These are phyloP conservation scores for Periophthalmodon schlosseri DNA, from an alignment of 2,113 vertebrate species.

Conservation along the genomic window DNA sequence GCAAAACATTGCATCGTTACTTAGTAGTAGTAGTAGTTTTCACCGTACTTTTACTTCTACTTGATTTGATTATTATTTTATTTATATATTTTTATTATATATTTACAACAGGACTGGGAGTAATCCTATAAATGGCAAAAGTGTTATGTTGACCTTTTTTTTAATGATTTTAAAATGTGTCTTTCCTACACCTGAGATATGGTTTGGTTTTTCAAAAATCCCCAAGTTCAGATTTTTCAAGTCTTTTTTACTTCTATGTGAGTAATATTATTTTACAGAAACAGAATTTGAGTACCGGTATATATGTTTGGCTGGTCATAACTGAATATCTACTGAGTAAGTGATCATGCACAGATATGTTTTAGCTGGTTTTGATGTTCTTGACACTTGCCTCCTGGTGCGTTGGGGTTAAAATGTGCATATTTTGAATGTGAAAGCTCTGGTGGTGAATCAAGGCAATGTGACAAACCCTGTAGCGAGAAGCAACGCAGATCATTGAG, in stretches of 20 bases:
- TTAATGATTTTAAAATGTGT: too few relatives aligned
- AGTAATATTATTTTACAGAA: too few relatives aligned
- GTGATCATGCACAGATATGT: not conserved
- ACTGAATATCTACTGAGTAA: not conserved
- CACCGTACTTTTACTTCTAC: too few relatives aligned
- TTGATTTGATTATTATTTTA: not conserved
- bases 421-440: slow-evolving; percentile 44
- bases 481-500: slow-evolving; percentile 18
- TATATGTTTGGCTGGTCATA: not conserved
- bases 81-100: too few relatives aligned
- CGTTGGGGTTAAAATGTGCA: not conserved
- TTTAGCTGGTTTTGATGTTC: not conserved
- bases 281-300: not conserved
- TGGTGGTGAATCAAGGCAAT: slow-evolving; percentile 39
- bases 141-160: not conserved
- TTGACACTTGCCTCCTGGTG: slow-evolving; percentile 22
- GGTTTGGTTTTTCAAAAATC: not conserved
- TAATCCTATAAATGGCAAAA: not conserved
- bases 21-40: too few relatives aligned
- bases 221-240: too few relatives aligned
- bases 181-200: not conserved
- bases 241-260: too few relatives aligned
- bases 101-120: too few relatives aligned
- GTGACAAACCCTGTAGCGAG: slow-evolving; percentile 23
- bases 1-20: too few relatives aligned